phyloP scores from a whole-genome alignment of 1,140 invertebrate species.

The Polypedilum pembai region DNA sequence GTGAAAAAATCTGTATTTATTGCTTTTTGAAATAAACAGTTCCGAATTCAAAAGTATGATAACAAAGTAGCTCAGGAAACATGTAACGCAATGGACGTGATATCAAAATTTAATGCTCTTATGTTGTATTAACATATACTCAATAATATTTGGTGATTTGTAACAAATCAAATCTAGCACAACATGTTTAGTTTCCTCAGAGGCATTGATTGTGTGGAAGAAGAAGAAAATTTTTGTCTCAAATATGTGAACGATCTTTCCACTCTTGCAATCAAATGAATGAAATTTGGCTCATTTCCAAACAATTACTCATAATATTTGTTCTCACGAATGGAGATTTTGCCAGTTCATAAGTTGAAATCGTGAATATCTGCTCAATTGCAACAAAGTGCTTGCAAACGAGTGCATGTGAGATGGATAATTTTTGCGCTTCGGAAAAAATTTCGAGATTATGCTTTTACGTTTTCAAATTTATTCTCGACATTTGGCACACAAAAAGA shows the following conservation, averaged over 20 bases:
- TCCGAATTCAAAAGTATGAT: neutral
- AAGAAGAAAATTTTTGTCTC: slow-evolving; percentile 13
- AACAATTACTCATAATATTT: neutral
- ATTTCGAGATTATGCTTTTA: slow-evolving; percentile 2
- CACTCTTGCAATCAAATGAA: neutral
- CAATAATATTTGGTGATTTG: neutral
- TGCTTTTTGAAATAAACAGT: neutral
- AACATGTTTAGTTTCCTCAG: neutral
- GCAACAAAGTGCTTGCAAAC: slow-evolving; percentile 29
- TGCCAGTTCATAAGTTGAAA: neutral
- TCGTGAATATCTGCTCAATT: neutral
- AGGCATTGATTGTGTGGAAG: slow-evolving; percentile 20
- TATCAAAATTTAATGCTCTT: neutral
- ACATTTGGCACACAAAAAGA: neutral
- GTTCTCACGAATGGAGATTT: neutral
- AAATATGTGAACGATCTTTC: neutral
- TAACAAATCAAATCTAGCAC: slow-evolving; percentile 9
- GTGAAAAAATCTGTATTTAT: neutral
- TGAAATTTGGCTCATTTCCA: neutral
- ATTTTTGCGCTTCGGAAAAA: neutral
- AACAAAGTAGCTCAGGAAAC: neutral
- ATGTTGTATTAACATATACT: no score
- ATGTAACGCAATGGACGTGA: neutral
- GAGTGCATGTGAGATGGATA: slow-evolving; percentile 1
- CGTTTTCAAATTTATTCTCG: neutral